Evolutionary conservation across 2,888 invertebrate genomes (phyloP), one percentile per base, ranked within the genome.

Genomic region (Patella depressa): DNA sequence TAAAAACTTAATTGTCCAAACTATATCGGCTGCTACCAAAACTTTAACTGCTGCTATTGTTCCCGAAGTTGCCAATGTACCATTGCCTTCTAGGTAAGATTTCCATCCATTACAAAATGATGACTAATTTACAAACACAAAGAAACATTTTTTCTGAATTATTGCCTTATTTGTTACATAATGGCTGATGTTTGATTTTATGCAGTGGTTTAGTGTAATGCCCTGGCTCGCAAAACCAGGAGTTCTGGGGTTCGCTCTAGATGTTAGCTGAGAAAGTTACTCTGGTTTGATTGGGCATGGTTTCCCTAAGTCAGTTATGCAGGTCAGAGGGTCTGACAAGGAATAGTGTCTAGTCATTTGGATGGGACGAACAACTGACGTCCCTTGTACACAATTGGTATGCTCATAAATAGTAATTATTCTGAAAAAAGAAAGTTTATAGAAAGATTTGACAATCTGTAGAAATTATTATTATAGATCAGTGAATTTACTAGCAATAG

Each of bases 11-110:
- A 82, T 92, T 77, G 87, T 89, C 34, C 88, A 90, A 82, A 89
- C 89, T 19, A 86, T 92, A 57, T 89, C 90, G 11, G 89, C 88
- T 80, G 92, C 92, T 55, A 91, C 91, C 54, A 91, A 90, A 81
- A 90, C 91, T 53, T 82, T 92, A 54, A 91, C 92, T 29, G 91
- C 92, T 53, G 87, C 91, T 76, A 88, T 90, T 69, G 91, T 92
- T 53, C 89, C 91, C 72, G 91, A 91, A 79, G 88, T 90, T 12
- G 90, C 91, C 70, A 87, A 88, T 80, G 87, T 91, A 34, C 89
- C 91, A 70, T 82, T 90, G 65, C 90, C 91, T 59, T 90, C 91
- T 72, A 91, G 87, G 92, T 92, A 84, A 83, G 83, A 78, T 72
- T 17, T 75, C 15, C 29, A 65, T 65, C 14, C 29, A 17, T 57